These are phyloP conservation scores for Bos taurus DNA, from an alignment of 2,113 vertebrate genomes.

Conservation along the genomic window DNA sequence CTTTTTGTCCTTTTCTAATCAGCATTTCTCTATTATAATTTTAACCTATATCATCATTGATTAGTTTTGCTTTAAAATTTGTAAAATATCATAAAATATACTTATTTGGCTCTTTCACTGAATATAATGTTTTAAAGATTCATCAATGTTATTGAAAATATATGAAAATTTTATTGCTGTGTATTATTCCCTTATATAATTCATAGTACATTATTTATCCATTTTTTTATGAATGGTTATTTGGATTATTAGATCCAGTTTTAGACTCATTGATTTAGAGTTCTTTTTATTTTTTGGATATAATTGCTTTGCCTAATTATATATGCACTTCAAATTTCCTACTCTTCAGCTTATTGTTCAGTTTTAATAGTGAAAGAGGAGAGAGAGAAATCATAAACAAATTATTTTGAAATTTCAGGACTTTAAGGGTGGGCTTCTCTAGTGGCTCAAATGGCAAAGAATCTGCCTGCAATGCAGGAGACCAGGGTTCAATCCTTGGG, in stretches of 20 bases:
- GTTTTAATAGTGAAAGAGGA: neutral
- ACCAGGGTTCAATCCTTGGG: neutral
- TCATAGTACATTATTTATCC: neutral
- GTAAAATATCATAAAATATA: neutral
- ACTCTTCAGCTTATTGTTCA: neutral
- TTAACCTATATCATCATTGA: neutral
- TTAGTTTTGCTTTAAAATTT: neutral
- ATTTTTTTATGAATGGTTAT: neutral
- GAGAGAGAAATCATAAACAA: neutral
- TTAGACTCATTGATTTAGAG: neutral
- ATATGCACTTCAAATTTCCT: neutral
- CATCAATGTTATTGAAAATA: neutral
- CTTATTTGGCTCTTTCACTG: neutral
- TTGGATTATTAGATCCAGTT: neutral
- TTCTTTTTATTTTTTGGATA: neutral
- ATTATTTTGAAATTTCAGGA: neutral
- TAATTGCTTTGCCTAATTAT: neutral
- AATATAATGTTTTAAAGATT: neutral
- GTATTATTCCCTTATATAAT: neutral
- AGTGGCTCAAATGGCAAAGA: neutral
- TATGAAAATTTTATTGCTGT: neutral
- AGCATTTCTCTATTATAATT: neutral
- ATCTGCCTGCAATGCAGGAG: neutral
- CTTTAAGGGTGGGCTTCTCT: neutral
- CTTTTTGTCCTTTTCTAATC: neutral